Base-by-base conservation (phyloP, 2,113 vertebrate genomes). In the Hippopotamus amphibius region DNA sequence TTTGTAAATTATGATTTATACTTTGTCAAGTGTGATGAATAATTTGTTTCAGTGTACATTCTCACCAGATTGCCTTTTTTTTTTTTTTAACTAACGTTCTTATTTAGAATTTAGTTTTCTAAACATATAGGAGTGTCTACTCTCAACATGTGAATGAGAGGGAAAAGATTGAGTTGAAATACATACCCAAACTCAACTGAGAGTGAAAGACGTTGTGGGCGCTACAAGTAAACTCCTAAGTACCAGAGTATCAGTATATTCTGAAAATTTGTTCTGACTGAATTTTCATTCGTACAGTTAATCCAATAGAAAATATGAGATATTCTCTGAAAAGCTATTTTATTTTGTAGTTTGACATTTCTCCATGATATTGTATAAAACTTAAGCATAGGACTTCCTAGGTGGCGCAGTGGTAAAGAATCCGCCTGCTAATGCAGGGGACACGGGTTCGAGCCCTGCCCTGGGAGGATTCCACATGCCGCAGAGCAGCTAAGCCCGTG, bases 251-350 rank as follows among this genome's bases (percentile, higher is more conserved):
- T 77, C 88, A 80, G 66, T 92, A 22, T 19, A 76, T 76, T 93
- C 30, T 96, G 30, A 95, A 84, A 80, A 84, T 37, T 28, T 43
- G 9, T 85, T 88, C 21, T n/a, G 26, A 88, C 33, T 66, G 16
- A 93, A 68, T 77, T 96, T 65, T 86, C 22, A 79, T 97, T 26
- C 66, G 3, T 97, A 63, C 79, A 53, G 9, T 93, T 92, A 86
- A 30, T 71, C 28, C 33, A 93, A 50, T 63, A 63, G 55, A 94
- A 91, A 96, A 80, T 22, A 88, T 6, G 57, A 77, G 12, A 93
- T 79, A 13, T 81, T 97, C 16, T 41, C 21, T 96, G n/a, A 79
- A 91, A 94, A 69, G 24, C 55, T 55, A 10, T 83, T 85, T 37
- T 84, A n/a, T 69, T 26, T 93, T 41, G 95, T 87, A 88, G 33